Evolutionary conservation across 2,113 vertebrate genomes (phyloP), one percentile per base, ranked within the genome.

Genomic region (Speoplatyrhinus poulsoni): DNA sequence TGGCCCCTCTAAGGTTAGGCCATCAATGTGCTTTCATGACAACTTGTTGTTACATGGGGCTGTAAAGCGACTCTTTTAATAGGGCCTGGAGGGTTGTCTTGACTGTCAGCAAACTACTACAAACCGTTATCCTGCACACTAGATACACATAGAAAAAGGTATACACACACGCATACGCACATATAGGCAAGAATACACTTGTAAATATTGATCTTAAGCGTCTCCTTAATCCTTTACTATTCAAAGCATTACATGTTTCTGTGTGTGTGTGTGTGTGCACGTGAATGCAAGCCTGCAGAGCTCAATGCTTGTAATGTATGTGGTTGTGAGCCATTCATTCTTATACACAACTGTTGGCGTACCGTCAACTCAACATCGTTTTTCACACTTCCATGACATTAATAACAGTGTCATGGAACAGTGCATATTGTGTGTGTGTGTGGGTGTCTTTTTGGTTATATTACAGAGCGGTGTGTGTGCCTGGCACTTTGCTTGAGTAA

Each of bases 1-100:
- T 47, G 62, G 52, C 59, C 58, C 50, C 47, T 50, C 73, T 56
- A 33, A 12, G 65, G 83, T 88, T 70, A 76, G 73, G 77, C 78
- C 85, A 76, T 12, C 33, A 36, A 49, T 63, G 72, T 19, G 65
- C 54, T 36, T 60, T 64, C 69, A 78, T 75, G 46, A 65, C 72
- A 57, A 63, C 50, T 55, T 47, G 63, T 19, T 15, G 77, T 73
- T 78, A 69, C 9, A 65, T 10, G 68, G 47, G 63, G 47, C 74
- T 65, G 69, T 74, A 81, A 79, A 87, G 81, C 73, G 57, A 54
- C 12, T 66, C 61, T 54, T 50, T 49, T 56, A 52, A 55, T 60
- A 46, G 52, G 65, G n/a, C 67, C 70, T 57, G 59, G 46, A 53
- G 53, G 62, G 46, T 65, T 75, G 69, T 69, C 70, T 54, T 64